These are phyloP conservation scores for Columba guinea DNA, from an alignment of 2,797 vertebrate species.

Conservation along the genomic window DNA sequence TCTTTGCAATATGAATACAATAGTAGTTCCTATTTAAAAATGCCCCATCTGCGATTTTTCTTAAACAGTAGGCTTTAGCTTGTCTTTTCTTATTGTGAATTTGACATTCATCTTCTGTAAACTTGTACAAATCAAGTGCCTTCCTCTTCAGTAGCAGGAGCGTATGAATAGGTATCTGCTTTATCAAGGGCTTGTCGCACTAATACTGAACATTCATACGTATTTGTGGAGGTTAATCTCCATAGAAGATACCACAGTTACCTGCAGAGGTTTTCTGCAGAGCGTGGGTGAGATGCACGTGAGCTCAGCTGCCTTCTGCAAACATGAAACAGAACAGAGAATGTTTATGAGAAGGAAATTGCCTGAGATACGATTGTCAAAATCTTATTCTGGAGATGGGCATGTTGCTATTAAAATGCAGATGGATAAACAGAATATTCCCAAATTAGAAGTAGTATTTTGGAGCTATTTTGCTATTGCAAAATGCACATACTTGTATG, in stretches of 20 bases:
- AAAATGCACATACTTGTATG: too few relatives aligned
- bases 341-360: not conserved
- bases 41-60: not conserved
- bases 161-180: not conserved
- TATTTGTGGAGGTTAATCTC: not conserved
- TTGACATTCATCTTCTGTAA: not conserved
- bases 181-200: not conserved
- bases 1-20: not conserved
- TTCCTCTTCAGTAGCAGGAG: not conserved
- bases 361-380: not conserved
- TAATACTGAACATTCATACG: not conserved
- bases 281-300: fast-evolving
- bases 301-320: not conserved
- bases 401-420: not conserved
- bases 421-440: not conserved
- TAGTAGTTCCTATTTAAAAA: not conserved
- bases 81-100: not conserved
- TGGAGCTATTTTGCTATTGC: not conserved
- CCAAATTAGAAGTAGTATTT: not conserved
- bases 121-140: not conserved
- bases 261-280: not conserved
- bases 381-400: not conserved
- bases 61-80: not conserved
- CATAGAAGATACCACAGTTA: fast-evolving
- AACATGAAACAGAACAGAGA: fast-evolving